These are phyloP conservation scores for Amphiprion clarkii DNA, from an alignment of 2,797 vertebrate genomes.

Conservation along the genomic window DNA sequence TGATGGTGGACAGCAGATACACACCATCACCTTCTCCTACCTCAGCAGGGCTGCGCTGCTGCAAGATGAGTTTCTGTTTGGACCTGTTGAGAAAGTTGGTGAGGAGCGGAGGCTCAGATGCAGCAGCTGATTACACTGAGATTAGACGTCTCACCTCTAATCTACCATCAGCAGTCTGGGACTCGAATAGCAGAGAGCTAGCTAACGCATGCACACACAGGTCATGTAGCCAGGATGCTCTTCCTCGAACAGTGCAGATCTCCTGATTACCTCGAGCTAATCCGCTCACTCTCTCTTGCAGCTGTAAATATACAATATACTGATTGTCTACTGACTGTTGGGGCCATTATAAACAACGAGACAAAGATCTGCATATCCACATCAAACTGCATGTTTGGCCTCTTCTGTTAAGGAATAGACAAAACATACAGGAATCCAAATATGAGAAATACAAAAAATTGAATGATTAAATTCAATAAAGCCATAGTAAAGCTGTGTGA, in stretches of 20 bases:
- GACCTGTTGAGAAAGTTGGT: constrained; percentile 73
- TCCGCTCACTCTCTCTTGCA: constrained; percentile 46
- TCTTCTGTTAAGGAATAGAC: not conserved
- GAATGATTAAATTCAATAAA: not conserved
- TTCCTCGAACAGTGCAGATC: constrained; percentile 67
- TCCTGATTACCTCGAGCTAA: constrained; percentile 65
- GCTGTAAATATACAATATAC: constrained; percentile 38
- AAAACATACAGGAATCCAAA: not conserved
- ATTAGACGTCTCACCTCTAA: constrained; percentile 81
- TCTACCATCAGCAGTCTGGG: constrained; percentile 79
- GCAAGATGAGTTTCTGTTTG: constrained; percentile 76
- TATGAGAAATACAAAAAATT: not conserved
- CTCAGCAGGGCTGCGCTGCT: constrained; percentile 35
- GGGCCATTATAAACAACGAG: constrained; percentile 10
- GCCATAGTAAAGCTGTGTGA: not conserved
- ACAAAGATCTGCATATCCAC: constrained; percentile 10
- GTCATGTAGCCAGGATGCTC: constrained; percentile 66
- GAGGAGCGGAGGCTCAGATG: constrained; percentile 78
- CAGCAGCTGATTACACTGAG: constrained; percentile 75
- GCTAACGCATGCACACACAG: constrained; percentile 30
- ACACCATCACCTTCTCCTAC: constrained; percentile 13
- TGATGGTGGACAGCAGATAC: constrained; percentile 45
- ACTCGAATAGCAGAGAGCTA: constrained; percentile 54
- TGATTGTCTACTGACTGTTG: constrained; percentile 37
- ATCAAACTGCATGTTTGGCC: not conserved